These are phyloP conservation scores for Caretta caretta DNA, from an alignment of 2,113 vertebrate genomes.

Conservation along the genomic window DNA sequence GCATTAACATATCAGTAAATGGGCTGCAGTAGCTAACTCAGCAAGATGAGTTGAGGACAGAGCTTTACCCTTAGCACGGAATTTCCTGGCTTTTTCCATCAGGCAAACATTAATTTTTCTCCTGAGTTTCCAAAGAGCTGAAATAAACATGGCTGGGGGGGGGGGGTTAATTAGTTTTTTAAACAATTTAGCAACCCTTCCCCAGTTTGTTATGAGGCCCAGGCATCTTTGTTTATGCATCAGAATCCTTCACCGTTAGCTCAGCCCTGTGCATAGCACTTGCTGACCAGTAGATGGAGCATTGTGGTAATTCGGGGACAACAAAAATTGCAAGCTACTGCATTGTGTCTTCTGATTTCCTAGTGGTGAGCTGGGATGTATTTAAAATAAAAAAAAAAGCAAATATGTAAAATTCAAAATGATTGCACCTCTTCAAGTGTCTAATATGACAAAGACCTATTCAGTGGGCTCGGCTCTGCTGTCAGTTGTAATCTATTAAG, in stretches of 20 bases:
- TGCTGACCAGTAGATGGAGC: accelerated
- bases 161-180: accelerated
- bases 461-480: not conserved
- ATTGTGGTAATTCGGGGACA: not conserved
- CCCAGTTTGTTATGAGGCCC: accelerated
- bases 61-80: accelerated
- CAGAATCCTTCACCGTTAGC: accelerated
- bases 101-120: not conserved
- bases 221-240: not conserved
- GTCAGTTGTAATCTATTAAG: not conserved
- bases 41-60: not conserved
- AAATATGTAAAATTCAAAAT: not conserved
- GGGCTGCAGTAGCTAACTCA: not conserved
- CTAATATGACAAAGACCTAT: not conserved
- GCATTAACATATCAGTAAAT: accelerated
- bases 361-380: not conserved
- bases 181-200: accelerated
- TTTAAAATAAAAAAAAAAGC: no score
- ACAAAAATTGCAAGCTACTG: accelerated
- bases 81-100: not conserved
- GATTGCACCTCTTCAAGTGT: not conserved
- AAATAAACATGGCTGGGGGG: not conserved
- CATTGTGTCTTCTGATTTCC: accelerated
- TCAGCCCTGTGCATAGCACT: accelerated
- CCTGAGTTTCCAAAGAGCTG: not conserved